A percentile compares a stretch with the other conserved stretches of the same genome.
Conservation (phyloP, 2,797 vertebrate species). For the Morus bassanus region DNA sequence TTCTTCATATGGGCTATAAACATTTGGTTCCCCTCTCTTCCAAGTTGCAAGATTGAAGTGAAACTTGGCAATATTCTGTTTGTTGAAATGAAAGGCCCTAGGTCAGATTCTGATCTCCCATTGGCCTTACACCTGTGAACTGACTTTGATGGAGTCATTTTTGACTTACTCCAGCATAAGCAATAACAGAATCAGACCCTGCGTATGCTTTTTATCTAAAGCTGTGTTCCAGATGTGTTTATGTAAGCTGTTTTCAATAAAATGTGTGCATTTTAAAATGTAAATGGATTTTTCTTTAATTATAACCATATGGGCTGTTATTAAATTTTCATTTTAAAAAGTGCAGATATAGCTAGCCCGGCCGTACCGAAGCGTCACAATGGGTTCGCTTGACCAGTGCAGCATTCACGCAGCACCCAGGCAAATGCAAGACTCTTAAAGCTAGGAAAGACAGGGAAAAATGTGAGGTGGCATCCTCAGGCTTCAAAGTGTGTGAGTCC, state of each 20-base stretch:
- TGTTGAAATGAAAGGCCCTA: slow-evolving; percentile 30
- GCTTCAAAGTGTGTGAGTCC: not conserved
- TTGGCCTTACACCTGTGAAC: slow-evolving; percentile 50
- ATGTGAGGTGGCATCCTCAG: not conserved
- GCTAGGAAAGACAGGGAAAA: not conserved
- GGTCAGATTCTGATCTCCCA: slow-evolving; percentile 44
- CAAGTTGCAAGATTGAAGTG: slow-evolving; percentile 11
- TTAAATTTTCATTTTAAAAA: slow-evolving; percentile 56
- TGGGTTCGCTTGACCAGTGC: not conserved
- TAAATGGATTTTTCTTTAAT: slow-evolving; percentile 69
- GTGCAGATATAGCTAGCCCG: not conserved
- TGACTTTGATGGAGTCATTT: slow-evolving; percentile 22
- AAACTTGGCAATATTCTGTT: slow-evolving; percentile 32
- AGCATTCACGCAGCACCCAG: not conserved
- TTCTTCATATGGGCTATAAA: slow-evolving; percentile 37
- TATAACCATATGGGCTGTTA: slow-evolving; percentile 48
- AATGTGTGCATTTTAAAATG: slow-evolving; percentile 49
- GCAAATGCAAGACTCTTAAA: not conserved
- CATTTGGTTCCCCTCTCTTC: slow-evolving; percentile 8
- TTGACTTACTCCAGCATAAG: slow-evolving; percentile 38
- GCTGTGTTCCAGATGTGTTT: slow-evolving; percentile 68
- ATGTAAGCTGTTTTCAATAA: slow-evolving; percentile 61
- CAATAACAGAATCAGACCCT: slow-evolving; percentile 34
- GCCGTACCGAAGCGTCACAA: not conserved
- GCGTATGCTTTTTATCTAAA: slow-evolving; percentile 61